Conservation (phyloP, 1,140 invertebrate genomes). For the Caligus rogercresseyi region DNA sequence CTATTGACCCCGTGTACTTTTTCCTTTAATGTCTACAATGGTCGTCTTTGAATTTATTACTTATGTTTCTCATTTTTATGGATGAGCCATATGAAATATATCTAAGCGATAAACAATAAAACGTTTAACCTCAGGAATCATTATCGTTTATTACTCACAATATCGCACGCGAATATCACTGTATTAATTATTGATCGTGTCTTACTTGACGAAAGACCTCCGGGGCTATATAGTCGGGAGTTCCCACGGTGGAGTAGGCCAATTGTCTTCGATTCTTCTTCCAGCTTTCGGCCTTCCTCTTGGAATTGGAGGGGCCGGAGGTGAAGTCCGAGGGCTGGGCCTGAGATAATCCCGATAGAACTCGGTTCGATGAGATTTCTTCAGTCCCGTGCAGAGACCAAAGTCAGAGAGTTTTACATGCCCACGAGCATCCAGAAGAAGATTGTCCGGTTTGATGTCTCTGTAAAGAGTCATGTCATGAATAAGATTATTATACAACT, state of each 20-base stretch:
- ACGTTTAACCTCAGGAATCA: too few relatives aligned
- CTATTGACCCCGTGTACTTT: too few relatives aligned
- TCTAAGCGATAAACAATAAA: too few relatives aligned
- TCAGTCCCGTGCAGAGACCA: slow-evolving; percentile 93
- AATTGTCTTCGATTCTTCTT: slow-evolving; percentile 83
- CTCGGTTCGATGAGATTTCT: slow-evolving; percentile 96
- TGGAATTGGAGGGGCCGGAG: slow-evolving; percentile 77
- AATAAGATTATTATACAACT: not conserved
- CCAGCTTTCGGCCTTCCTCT: slow-evolving; percentile 91
- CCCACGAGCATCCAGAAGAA: slow-evolving; percentile 88
- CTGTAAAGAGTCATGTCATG: slow-evolving; percentile 34
- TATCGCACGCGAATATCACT: too few relatives aligned
- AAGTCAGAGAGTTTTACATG: slow-evolving; percentile 98
- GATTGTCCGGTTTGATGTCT: slow-evolving; percentile 98
- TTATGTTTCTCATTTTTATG: too few relatives aligned
- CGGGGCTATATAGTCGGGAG: slow-evolving; percentile 98
- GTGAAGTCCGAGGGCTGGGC: slow-evolving; percentile 55
- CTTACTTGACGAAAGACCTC: slow-evolving; percentile 42
- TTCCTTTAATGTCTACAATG: too few relatives aligned
- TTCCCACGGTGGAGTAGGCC: slow-evolving; percentile 91
- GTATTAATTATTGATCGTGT: not conserved
- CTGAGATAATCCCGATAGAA: slow-evolving; percentile 95
- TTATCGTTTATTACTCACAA: too few relatives aligned
- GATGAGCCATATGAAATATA: too few relatives aligned
- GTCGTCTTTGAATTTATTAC: too few relatives aligned